Evolutionary conservation across 2,888 invertebrate species (phyloP), one percentile per base, ranked within the genome.

Genomic region (Acanthosepion lycidas): DNA sequence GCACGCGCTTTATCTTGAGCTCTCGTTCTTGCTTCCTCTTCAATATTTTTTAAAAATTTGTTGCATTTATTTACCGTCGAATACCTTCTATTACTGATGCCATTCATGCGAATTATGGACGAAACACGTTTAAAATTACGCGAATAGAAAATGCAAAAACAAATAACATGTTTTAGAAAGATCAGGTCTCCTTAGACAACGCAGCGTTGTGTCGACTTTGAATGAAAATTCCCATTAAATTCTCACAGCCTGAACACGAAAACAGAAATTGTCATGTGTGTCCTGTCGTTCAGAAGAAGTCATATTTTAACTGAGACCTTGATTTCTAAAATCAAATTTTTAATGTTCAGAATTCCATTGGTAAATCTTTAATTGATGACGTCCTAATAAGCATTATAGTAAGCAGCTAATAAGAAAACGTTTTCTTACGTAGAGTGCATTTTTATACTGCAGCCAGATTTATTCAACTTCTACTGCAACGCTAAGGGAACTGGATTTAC

Each of bases 51-150:
- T 0, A 18, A 9, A 78, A n/a, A 15, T 2, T 18, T 15, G 15
- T 12, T 33, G 15, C n/a, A n/a, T 78, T 78, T n/a, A 78, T 78
- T 78, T 78, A 78, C 78, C 28, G 12, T 78, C 28, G 78, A 78
- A 78, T 78, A 28, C 78, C 18, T 78, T 33, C 59, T 78, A 33
- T 78, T 78, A 78, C 78, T 33, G 78, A 15, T 78, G n/a, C 78
- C 78, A 78, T 78, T 78, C 78, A 78, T 78, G 78, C 78, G 78
- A 78, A n/a, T 78, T 78, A 78, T 78, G n/a, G 78, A 33, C 78
- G 2, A 78, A 78, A 78, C 78, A 78, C 78, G 78, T 78, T 78
- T 78, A n/a, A 78, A 78, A 78, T 78, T n/a, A 78, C n/a, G 33
- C 15, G 78, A 78, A n/a, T 15, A 18, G n/a, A 33, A 78, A 78